These are phyloP conservation scores for Sciurus vulgaris DNA, from an alignment of 2,797 vertebrate genomes.

Conservation along the genomic window DNA sequence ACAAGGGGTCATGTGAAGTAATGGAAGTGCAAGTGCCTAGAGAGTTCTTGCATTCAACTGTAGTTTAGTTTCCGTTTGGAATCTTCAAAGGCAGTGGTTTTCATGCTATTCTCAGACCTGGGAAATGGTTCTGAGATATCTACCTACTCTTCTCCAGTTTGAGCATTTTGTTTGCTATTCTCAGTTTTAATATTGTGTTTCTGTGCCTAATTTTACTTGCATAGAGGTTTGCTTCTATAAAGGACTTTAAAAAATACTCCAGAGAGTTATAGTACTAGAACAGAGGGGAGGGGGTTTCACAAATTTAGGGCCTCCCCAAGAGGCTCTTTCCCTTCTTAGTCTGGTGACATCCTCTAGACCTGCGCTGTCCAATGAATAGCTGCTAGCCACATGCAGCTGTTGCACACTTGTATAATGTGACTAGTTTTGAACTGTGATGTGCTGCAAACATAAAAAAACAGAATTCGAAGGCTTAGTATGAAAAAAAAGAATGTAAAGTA, in stretches of 20 bases:
- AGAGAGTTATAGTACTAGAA: not conserved
- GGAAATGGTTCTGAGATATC: not conserved
- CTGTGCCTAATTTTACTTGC: slow-evolving; percentile 30
- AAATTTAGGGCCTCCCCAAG: not conserved
- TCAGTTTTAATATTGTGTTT: not conserved
- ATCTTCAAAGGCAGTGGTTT: slow-evolving; percentile 9
- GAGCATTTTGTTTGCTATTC: not conserved
- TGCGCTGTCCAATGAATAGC: not conserved
- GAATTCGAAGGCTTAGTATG: slow-evolving; percentile 39
- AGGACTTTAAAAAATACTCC: not conserved
- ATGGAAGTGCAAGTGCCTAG: not conserved
- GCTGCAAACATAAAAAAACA: slow-evolving; percentile 4
- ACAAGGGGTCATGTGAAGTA: not conserved
- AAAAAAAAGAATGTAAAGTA: slow-evolving; percentile 31
- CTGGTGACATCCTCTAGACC: not conserved
- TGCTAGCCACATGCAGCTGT: not conserved
- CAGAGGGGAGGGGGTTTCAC: not conserved
- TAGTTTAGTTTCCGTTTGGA: slow-evolving; percentile 16
- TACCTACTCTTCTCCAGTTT: not conserved
- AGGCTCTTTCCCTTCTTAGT: not conserved
- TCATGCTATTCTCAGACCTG: not conserved
- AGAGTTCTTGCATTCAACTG: not conserved
- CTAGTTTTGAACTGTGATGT: not conserved
- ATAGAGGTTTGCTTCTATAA: slow-evolving; percentile 17
- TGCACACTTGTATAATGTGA: not conserved